Percentiles rank a stretch among this genome's conserved stretches.
Evolutionary conservation across 2,797 vertebrate genomes (phyloP).

Genomic region (Poecilia velifera): DNA sequence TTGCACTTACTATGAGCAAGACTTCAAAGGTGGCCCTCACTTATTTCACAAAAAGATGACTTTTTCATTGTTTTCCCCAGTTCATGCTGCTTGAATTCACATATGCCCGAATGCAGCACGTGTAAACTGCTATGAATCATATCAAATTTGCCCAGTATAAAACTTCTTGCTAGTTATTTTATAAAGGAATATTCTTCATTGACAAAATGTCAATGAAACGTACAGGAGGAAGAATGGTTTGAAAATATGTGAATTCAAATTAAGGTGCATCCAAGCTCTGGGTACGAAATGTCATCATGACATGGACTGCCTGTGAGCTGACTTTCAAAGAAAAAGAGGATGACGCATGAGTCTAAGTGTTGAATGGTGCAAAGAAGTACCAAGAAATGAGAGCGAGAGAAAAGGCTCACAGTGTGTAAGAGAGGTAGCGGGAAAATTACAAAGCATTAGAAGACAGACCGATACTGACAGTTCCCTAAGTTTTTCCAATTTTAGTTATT

Average conservation of each 20-base stretch:
- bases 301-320: conserved; percentile 54
- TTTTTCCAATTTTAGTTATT: conserved; percentile 5
- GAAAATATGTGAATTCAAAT: conserved; percentile 56
- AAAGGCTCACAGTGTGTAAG: conserved; percentile 40
- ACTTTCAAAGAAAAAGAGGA: conserved; percentile 66
- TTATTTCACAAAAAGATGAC: conserved; percentile 32
- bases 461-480: conserved; percentile 28
- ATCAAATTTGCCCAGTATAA: conserved; percentile 22
- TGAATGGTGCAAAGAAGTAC: conserved; percentile 60
- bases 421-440: conserved; percentile 34
- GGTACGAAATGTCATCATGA: conserved; percentile 70
- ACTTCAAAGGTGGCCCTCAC: conserved; percentile 31
- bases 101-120: conserved; percentile 18
- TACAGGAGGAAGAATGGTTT: conserved; percentile 35
- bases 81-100: conserved; percentile 12
- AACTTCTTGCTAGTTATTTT: conserved; percentile 7
- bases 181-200: conserved; percentile 8
- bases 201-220: conserved; percentile 43
- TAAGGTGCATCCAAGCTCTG: conserved; percentile 47
- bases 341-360: conserved; percentile 62
- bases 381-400: conserved; percentile 55
- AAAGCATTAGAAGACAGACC: conserved; percentile 27
- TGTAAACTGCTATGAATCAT: conserved; percentile 24
- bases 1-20: conserved; percentile 49
- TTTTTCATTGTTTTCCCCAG: conserved; percentile 10